Conservation (phyloP, 2,888 invertebrate genomes). For the Diaphora mendica region DNA sequence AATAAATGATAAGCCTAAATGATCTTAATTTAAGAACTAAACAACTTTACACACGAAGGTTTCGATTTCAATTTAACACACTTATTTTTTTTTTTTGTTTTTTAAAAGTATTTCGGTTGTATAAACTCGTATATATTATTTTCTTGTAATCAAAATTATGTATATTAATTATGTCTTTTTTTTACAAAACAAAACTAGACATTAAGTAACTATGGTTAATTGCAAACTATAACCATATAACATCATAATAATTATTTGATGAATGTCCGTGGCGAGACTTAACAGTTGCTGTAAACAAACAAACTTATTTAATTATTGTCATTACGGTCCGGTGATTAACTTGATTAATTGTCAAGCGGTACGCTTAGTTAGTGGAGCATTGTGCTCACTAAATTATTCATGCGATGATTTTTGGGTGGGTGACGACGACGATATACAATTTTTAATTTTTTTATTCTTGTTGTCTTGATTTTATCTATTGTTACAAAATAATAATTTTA, state of each 20-base stretch:
- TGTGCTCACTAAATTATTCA: constrained; percentile 22
- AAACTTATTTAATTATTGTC: constrained; percentile 39
- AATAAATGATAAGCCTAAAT: background rate
- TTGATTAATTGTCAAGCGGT: constrained; percentile 38
- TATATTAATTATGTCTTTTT: background rate
- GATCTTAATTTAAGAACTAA: background rate
- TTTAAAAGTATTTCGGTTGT: background rate
- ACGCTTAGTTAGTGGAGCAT: constrained; percentile 32
- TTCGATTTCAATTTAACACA: no score
- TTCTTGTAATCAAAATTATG: background rate
- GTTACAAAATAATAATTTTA: background rate
- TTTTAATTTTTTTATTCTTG: background rate
- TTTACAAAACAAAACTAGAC: background rate
- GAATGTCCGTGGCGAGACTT: constrained; percentile 19
- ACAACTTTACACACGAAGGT: background rate
- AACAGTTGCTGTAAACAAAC: constrained; percentile 33
- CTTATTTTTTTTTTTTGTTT: no score
- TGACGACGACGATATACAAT: background rate
- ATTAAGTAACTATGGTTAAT: background rate
- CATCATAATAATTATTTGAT: background rate
- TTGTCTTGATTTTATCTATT: background rate
- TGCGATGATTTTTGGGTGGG: constrained; percentile 11
- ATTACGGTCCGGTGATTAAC: constrained; percentile 38
- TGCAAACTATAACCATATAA: background rate
- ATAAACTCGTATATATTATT: background rate